A percentile compares a stretch with the other conserved stretches of the same genome.
Evolutionary conservation across 2,888 invertebrate genomes (phyloP).

Genomic region (Acleris literana): DNA sequence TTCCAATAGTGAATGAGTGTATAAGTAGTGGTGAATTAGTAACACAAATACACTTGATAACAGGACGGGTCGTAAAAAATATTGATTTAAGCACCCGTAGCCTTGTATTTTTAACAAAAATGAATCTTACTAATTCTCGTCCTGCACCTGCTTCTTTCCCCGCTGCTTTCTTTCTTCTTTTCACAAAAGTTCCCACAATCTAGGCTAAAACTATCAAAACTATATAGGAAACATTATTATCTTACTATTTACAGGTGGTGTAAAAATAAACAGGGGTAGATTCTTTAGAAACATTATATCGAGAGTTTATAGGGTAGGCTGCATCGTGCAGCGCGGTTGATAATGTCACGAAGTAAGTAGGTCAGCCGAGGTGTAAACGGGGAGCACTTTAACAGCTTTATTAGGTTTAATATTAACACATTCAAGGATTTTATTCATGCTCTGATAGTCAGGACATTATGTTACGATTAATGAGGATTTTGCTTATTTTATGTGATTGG

Average conservation of each 20-base stretch:
- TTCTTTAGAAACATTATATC: constrained; percentile 2
- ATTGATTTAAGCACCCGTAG: too few species aligned
- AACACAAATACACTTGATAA: too few species aligned
- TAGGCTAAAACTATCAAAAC: neutral
- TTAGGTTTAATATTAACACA: constrained; percentile 40
- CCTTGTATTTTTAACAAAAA: too few species aligned
- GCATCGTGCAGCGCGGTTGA: constrained; percentile 32
- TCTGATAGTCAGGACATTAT: neutral
- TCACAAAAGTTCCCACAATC: too few species aligned
- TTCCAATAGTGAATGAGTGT: too few species aligned
- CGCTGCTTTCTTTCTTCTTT: too few species aligned
- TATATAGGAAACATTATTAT: constrained; percentile 10
- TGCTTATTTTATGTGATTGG: neutral
- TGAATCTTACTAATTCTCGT: too few species aligned
- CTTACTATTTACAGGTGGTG: constrained; percentile 11
- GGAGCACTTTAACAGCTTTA: constrained; percentile 40
- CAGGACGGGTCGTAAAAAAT: too few species aligned
- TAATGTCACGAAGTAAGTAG: constrained; percentile 41
- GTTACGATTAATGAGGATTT: neutral
- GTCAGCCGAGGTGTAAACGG: constrained; percentile 42
- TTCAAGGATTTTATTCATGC: constrained; percentile 21
- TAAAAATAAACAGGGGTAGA: constrained; percentile 15
- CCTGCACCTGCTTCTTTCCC: too few species aligned
- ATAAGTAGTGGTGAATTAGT: too few species aligned
- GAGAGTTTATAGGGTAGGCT: constrained; percentile 10